Conservation (phyloP, 2,113 vertebrate genomes). For the Eurypyga helias region DNA sequence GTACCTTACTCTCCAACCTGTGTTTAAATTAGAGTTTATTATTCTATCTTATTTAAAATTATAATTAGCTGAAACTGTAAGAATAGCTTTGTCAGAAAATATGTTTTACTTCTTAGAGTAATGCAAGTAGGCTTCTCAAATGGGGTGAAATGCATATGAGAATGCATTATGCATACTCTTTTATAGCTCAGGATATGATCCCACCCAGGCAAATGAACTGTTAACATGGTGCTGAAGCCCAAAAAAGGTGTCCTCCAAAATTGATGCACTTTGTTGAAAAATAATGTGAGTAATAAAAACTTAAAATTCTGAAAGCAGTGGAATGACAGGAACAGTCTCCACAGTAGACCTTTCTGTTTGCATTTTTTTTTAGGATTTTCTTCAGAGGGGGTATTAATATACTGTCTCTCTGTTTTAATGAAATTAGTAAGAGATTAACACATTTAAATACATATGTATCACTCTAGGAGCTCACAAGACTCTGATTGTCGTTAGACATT, state of each 20-base stretch:
- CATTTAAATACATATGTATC: not conserved
- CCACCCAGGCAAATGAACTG: not conserved
- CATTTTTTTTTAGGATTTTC: not conserved
- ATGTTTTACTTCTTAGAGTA: not conserved
- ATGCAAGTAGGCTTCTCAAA: not conserved
- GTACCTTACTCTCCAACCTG: rapidly evolving
- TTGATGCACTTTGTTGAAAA: not conserved
- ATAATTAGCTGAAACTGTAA: not conserved
- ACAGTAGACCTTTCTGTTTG: not conserved
- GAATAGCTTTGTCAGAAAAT: not conserved
- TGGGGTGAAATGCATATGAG: not conserved
- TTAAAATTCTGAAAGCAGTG: not conserved
- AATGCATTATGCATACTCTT: not conserved
- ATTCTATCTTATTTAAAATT: not conserved
- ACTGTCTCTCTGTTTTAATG: not conserved
- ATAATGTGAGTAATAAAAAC: not conserved
- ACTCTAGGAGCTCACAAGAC: not conserved
- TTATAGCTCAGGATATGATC: not conserved
- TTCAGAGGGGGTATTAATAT: not conserved
- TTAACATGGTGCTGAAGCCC: not conserved
- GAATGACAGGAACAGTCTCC: not conserved
- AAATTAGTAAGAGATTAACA: not conserved
- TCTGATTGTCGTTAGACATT: not conserved
- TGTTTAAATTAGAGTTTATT: not conserved
- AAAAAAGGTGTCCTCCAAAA: not conserved